These are phyloP conservation scores for Aphidius colemani DNA, from an alignment of 2,888 invertebrate species.

Conservation along the genomic window DNA sequence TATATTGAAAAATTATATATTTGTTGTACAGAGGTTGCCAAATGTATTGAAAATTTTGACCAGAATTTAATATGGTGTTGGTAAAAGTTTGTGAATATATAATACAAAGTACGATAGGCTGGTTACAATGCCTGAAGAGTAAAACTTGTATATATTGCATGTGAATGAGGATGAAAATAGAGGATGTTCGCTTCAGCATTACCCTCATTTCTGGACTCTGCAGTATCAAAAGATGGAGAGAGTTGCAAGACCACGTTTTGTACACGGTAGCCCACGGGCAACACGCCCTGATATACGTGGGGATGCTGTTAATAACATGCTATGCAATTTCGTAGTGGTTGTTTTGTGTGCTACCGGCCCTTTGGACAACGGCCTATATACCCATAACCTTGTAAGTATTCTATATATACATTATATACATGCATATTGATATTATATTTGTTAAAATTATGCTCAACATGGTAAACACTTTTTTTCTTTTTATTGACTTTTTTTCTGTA, in stretches of 20 bases:
- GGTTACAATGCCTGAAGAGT: slow-evolving; percentile 26
- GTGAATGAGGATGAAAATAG: slow-evolving; percentile 2
- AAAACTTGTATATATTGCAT: slow-evolving; percentile 15
- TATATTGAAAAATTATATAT: slow-evolving; percentile 7
- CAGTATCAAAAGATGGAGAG: slow-evolving; percentile 11
- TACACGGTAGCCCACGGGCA: slow-evolving; percentile 40
- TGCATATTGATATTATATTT: too few relatives aligned
- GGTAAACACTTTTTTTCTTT: too few relatives aligned
- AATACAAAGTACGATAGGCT: slow-evolving; percentile 7
- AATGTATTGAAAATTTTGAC: slow-evolving; percentile 15
- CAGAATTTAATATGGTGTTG: slow-evolving; percentile 8
- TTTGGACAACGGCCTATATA: slow-evolving; percentile 27
- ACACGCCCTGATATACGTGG: slow-evolving; percentile 28
- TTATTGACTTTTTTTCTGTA: too few relatives aligned
- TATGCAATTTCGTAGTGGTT: slow-evolving; percentile 33
- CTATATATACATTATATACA: too few relatives aligned
- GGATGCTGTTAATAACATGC: slow-evolving; percentile 38
- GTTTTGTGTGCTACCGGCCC: slow-evolving; percentile 30
- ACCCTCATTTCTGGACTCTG: slow-evolving; percentile 20
- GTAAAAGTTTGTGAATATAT: not conserved
- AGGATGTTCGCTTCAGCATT: slow-evolving; percentile 17
- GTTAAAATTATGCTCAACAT: too few relatives aligned
- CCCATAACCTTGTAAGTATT: too few relatives aligned
- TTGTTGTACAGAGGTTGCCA: slow-evolving; percentile 13
- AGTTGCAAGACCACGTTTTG: slow-evolving; percentile 4